phyloP scores from a whole-genome alignment of 2,888 invertebrate genomes.

The Abscondita cerata region DNA sequence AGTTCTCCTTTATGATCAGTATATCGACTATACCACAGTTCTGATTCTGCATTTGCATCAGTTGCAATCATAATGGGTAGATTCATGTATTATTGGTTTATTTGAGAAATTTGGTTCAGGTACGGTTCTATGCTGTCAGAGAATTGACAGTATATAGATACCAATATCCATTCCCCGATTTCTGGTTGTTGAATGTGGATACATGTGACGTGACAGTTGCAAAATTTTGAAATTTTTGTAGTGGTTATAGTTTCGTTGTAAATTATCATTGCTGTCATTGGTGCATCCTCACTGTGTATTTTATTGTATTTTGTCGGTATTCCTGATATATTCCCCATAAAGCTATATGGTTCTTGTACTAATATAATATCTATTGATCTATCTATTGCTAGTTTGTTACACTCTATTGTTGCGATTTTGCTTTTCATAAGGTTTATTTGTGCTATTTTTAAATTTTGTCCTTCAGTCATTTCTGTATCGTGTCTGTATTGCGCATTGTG shows the following conservation, averaged over 20 bases:
- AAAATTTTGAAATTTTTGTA: too few relatives aligned
- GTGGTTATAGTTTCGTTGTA: too few relatives aligned
- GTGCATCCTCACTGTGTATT: too few relatives aligned
- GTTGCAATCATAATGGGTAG: background rate
- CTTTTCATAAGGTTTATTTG: background rate
- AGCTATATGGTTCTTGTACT: too few relatives aligned
- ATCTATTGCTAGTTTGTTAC: too few relatives aligned
- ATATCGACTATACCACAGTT: background rate
- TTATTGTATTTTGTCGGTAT: background rate
- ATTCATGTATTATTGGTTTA: background rate
- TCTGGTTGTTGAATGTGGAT: too few relatives aligned
- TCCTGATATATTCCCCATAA: background rate
- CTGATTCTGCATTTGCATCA: background rate
- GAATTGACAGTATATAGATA: too few relatives aligned
- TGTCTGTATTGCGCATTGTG: background rate
- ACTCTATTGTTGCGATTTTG: background rate
- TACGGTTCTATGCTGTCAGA: background rate
- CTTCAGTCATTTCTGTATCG: background rate
- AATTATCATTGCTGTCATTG: too few relatives aligned
- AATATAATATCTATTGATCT: too few relatives aligned
- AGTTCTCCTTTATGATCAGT: background rate
- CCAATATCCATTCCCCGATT: too few relatives aligned
- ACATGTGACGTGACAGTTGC: too few relatives aligned
- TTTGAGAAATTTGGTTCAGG: background rate
- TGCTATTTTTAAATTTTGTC: background rate